Evolutionary conservation across 2,888 invertebrate species (phyloP).

Genomic region (Aphidoletes aphidimyza): DNA sequence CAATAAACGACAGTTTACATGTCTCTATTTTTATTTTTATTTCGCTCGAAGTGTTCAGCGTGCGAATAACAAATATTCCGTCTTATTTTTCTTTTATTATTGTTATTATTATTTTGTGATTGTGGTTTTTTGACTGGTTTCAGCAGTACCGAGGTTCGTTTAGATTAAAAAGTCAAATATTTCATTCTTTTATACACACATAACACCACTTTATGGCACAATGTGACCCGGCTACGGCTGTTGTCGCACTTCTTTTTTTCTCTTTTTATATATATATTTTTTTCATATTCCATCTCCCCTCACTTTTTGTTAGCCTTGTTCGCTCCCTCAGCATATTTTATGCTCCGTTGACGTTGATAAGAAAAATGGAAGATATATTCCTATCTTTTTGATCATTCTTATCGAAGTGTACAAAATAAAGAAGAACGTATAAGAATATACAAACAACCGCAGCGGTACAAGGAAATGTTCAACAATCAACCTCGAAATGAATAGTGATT

Average conservation of each 20-base stretch:
- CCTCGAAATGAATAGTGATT: conserved; percentile 48
- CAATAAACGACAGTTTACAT: conserved; percentile 1
- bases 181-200: not conserved
- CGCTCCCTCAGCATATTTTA: conserved; percentile 46
- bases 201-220: conserved; percentile 37
- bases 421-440: not conserved
- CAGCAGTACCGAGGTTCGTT: not conserved
- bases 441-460: not conserved
- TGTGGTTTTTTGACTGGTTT: not conserved
- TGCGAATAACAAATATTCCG: conserved; percentile 43
- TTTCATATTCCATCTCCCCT: not conserved
- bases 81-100: not conserved
- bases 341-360: conserved; percentile 42
- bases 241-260: not conserved
- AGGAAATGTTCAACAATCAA: not conserved
- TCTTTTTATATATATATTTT: not conserved
- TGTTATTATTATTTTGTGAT: not conserved
- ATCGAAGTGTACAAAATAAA: not conserved
- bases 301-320: not conserved
- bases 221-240: not conserved
- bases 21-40: not conserved
- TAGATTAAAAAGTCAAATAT: conserved; percentile 44
- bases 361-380: conserved; percentile 30
- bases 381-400: conserved; percentile 37
- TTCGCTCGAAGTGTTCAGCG: not conserved